phyloP scores from a whole-genome alignment of 2,888 invertebrate genomes.

The Sesia apiformis region DNA sequence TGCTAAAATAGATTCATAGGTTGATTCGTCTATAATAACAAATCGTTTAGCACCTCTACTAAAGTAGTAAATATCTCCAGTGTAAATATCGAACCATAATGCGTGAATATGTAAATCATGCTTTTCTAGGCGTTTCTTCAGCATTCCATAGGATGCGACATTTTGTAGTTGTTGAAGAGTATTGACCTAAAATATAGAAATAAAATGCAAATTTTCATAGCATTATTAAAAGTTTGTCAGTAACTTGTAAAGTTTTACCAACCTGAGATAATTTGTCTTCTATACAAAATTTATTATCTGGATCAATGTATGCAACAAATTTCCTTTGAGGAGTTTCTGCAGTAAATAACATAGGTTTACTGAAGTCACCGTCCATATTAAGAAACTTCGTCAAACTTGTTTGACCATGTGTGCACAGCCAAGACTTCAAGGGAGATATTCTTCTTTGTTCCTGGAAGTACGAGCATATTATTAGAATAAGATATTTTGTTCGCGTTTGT shows the following conservation, averaged over 20 bases:
- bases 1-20: conserved; percentile 80
- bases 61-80: conserved; percentile 96
- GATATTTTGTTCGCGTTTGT: no score
- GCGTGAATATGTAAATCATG: conserved; percentile 93
- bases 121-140: conserved; percentile 85
- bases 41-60: conserved; percentile 90
- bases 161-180: conserved; percentile 94
- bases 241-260: conserved; percentile 11
- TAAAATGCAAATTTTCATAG: background rate
- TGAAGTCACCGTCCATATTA: conserved; percentile 76
- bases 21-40: conserved; percentile 88
- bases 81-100: conserved; percentile 98
- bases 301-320: conserved; percentile 96
- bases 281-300: conserved; percentile 88
- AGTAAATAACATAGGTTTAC: conserved; percentile 87
- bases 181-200: conserved; percentile 77
- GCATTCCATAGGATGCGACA: conserved; percentile 92
- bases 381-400: conserved; percentile 89
- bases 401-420: conserved; percentile 91
- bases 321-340: conserved; percentile 90
- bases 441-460: conserved; percentile 79
- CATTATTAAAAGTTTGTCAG: background rate
- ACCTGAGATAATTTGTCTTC: conserved; percentile 97
- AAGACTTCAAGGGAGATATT: conserved; percentile 90
- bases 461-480: no score